Percentiles rank a stretch among this genome's conserved stretches.
These are phyloP conservation scores for Cyanocitta stelleri DNA, from an alignment of 2,113 vertebrate species.

Conservation along the genomic window DNA sequence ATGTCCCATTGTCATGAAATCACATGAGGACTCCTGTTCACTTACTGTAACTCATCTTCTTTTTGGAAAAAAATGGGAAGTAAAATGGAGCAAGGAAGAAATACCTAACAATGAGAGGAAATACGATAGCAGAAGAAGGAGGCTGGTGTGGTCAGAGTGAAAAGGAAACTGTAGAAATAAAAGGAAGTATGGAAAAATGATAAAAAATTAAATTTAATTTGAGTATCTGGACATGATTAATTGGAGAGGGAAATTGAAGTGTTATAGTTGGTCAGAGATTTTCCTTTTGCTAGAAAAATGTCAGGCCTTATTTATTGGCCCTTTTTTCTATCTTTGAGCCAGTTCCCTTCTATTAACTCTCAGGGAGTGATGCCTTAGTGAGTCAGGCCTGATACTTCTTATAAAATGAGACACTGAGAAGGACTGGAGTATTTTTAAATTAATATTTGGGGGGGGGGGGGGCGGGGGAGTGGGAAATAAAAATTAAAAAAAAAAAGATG, in stretches of 20 bases:
- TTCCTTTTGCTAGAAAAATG: not conserved
- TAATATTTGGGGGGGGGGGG: not conserved
- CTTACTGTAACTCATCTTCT: not conserved
- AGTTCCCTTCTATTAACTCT: not conserved
- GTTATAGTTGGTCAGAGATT: not conserved
- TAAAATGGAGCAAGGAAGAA: not conserved
- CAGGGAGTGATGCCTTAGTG: not conserved
- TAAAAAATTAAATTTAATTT: not conserved
- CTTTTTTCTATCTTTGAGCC: not conserved
- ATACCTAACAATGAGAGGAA: not conserved
- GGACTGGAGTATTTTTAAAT: not conserved
- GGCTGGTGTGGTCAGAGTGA: not conserved
- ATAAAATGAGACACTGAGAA: not conserved
- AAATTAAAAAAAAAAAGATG: not conserved
- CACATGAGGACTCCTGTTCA: not conserved
- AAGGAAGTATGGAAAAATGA: not conserved
- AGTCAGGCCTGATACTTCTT: not conserved
- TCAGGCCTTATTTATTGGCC: not conserved
- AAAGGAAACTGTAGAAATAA: not conserved
- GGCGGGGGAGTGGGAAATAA: accelerated
- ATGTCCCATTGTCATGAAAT: not conserved
- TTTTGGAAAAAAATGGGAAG: not conserved
- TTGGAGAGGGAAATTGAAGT: not conserved
- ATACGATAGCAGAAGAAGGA: not conserved
- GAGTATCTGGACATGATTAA: not conserved